Evolutionary conservation across 2,797 vertebrate species (phyloP), one percentile per base, ranked within the genome.

Genomic region (Champsocephalus esox): DNA sequence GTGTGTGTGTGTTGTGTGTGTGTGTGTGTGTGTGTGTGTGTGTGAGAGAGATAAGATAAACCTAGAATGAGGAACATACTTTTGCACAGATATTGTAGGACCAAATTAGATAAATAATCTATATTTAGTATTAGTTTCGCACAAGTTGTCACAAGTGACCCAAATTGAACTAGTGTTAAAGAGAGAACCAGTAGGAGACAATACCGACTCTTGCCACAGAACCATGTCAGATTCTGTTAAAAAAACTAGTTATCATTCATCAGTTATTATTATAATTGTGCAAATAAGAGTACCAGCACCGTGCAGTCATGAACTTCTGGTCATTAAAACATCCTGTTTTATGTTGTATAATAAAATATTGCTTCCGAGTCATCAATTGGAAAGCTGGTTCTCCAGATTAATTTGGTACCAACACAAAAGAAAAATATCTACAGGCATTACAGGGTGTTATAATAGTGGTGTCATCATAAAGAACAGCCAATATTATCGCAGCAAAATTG

Each of bases 361-460:
- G 9, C 8, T 19, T 21, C 21, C 2, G 21, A 68, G 58, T 58
- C 50, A 60, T 56, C 45, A 51, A 68, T 50, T 3, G 34, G 16
- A 17, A 75, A 34, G 48, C 48, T 57, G 55, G 32, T 51, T 63
- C 9, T 10, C 41, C 0, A 55, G 28, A 66, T 60, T 5, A 70
- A 61, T 70, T 41, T 45, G 50, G 24, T 45, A 52, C 60, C 2
- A n/a, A 52, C 43, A 56, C 73, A 63, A 60, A 58, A 44, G 24
- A 51, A 17, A 17, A 44, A 14, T 1, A 8, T 77, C 48, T 60
- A 9, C 10, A 34, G 10, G 71, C 4, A 57, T 60, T 66, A 54
- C 5, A 19, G 12, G 19, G 12, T 57, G 67, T 62, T 61, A 65
- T n/a, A 55, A 41, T 13, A 9, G 11, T 19, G 21, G n/a, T 55